Percentiles rank a stretch among this genome's conserved stretches.
These are phyloP conservation scores for Thalpophila matura DNA, from an alignment of 2,888 invertebrate genomes.

Conservation along the genomic window DNA sequence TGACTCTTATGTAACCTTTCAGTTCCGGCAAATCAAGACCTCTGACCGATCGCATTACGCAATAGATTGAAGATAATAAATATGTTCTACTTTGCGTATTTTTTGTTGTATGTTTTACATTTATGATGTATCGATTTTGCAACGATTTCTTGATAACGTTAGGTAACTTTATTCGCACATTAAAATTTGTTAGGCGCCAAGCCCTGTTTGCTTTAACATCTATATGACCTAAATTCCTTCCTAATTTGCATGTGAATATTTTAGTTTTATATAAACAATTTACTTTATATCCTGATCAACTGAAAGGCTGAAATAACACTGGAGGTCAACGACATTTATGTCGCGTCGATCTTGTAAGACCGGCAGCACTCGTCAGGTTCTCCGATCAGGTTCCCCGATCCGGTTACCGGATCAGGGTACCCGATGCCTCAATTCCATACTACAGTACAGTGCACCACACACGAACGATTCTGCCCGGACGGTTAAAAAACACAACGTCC, in stretches of 20 bases:
- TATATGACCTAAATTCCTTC: background rate
- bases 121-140: slow-evolving; percentile 31
- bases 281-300: background rate
- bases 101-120: slow-evolving; percentile 4
- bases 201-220: background rate
- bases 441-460: too few relatives aligned
- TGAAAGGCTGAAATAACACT: background rate
- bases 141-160: slow-evolving; percentile 22
- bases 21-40: slow-evolving; percentile 47
- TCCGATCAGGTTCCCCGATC: too few relatives aligned
- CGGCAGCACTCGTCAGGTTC: too few relatives aligned
- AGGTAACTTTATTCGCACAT: slow-evolving; percentile 21
- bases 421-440: too few relatives aligned
- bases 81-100: slow-evolving; percentile 44
- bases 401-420: too few relatives aligned
- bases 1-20: slow-evolving; percentile 36
- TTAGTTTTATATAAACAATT: background rate
- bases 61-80: slow-evolving; percentile 46
- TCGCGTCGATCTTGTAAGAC: background rate
- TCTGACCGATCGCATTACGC: slow-evolving; percentile 45
- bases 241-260: background rate
- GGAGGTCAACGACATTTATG: background rate
- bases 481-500: too few relatives aligned
- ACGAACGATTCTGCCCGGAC: too few relatives aligned
- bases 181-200: slow-evolving; percentile 3